Percentiles rank a stretch among this genome's conserved stretches.
These are phyloP conservation scores for Anisognathus igniventris DNA, from an alignment of 2,797 vertebrate genomes.

Conservation along the genomic window DNA sequence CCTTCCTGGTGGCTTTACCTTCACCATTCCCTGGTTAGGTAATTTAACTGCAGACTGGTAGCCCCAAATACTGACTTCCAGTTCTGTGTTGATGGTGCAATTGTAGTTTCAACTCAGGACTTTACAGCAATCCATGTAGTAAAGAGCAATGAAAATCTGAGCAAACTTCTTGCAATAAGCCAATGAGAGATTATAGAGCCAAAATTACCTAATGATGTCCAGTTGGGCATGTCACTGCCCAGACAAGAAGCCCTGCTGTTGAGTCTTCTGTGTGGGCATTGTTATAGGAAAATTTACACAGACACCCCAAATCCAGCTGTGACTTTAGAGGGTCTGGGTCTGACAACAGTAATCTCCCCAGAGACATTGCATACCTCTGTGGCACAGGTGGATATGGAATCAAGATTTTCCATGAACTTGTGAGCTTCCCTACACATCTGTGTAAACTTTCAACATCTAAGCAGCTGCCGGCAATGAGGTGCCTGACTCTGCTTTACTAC, in stretches of 20 bases:
- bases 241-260: neutral
- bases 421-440: neutral
- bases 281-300: neutral
- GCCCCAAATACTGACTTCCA: fast-evolving
- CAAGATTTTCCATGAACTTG: neutral
- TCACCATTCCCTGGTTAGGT: neutral
- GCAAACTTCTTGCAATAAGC: neutral
- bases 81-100: neutral
- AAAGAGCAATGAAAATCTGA: neutral
- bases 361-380: fast-evolving
- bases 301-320: neutral
- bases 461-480: neutral
- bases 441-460: neutral
- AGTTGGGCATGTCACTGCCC: neutral
- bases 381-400: neutral
- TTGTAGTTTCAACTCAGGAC: neutral
- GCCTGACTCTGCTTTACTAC: neutral
- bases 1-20: neutral
- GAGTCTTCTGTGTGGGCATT: neutral
- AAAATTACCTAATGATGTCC: too few species aligned
- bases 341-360: neutral
- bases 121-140: neutral
- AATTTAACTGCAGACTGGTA: neutral
- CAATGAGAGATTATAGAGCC: neutral
- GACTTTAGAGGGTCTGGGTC: fast-evolving